A percentile compares a stretch with the other conserved stretches of the same genome.
Evolutionary conservation across 2,888 invertebrate species (phyloP).

Genomic region (Archips crataeganus): DNA sequence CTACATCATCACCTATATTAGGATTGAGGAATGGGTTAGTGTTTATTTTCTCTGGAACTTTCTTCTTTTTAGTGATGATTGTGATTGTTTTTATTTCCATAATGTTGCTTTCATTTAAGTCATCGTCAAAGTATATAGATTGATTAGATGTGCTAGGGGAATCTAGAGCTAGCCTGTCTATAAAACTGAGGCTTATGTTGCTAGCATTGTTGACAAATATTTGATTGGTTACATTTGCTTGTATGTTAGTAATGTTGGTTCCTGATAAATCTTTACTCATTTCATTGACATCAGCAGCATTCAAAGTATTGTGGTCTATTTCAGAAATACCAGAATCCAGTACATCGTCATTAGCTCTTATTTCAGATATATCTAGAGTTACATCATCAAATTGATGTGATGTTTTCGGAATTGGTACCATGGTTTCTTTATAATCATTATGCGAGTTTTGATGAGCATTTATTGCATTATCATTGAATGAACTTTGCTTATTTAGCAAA

Average conservation of each 20-base stretch:
- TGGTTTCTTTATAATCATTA: constrained; percentile 23
- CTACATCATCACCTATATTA: constrained; percentile 56
- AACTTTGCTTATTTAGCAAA: not conserved
- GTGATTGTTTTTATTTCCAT: constrained; percentile 85
- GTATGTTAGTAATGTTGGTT: constrained; percentile 65
- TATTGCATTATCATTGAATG: not conserved
- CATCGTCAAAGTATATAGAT: constrained; percentile 78
- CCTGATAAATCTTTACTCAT: constrained; percentile 50
- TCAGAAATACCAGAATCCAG: constrained; percentile 68
- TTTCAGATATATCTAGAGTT: constrained; percentile 33
- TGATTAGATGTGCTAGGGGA: constrained; percentile 73
- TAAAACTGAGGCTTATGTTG: constrained; percentile 77
- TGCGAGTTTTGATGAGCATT: not conserved
- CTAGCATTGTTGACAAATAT: constrained; percentile 70
- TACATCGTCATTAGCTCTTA: constrained; percentile 51
- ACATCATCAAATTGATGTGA: constrained; percentile 19
- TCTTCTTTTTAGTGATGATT: constrained; percentile 77
- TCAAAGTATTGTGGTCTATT: constrained; percentile 66
- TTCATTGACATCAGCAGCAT: constrained; percentile 48
- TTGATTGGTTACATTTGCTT: constrained; percentile 71
- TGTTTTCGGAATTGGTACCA: constrained; percentile 25
- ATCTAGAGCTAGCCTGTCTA: constrained; percentile 75
- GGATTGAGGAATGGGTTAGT: constrained; percentile 81
- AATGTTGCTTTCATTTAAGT: constrained; percentile 82
- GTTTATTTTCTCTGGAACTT: constrained; percentile 60